Base-by-base conservation (phyloP, 1,140 invertebrate genomes). In the Triops longicaudatus region DNA sequence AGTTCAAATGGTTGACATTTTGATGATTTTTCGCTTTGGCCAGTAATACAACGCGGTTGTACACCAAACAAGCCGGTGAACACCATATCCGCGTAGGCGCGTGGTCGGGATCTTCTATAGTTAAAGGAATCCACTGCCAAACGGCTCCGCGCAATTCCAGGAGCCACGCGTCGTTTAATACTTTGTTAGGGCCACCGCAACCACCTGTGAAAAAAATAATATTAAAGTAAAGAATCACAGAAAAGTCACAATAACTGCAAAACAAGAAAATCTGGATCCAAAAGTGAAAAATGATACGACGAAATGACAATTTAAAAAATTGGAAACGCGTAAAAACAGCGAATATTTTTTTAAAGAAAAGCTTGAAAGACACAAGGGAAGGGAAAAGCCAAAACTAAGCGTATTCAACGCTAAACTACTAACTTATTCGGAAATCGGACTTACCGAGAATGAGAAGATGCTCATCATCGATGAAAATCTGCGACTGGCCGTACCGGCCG, bases 401-500 rank as follows among this genome's bases (percentile, higher is more conserved):
- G n/a, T n/a, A n/a, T n/a, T n/a, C n/a, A n/a, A n/a, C 43, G 43
- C 77, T 88, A 86, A 81, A 90, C 88, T 77, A 26, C 12, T 26
- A 41, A 7, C 9, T 76, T 31, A n/a, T 79, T 79, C n/a, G n/a
- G n/a, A n/a, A n/a, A n/a, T n/a, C n/a, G 73, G 77, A 80, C 26
- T 78, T 79, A 26, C 83, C 83, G 28, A 83, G 79, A 37, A 85
- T 79, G 37, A 85, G 80, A 31, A 83, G 72, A 77, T 83, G 81
- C 11, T 78, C 79, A 14, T 84, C 82, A 79, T 84, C 82, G 17
- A 95, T 81, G 71, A 85, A 84, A 77, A 93, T 90, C 84, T 97
- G 93, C 26, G 94, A 95, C 81, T 97, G 95, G 14, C 95, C 94
- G 86, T 96, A 97, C 80, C 96, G 85, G 41, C 92, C 89, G 44